These are phyloP conservation scores for Drosophila melanica DNA, from an alignment of 1,140 invertebrate genomes.

Conservation along the genomic window DNA sequence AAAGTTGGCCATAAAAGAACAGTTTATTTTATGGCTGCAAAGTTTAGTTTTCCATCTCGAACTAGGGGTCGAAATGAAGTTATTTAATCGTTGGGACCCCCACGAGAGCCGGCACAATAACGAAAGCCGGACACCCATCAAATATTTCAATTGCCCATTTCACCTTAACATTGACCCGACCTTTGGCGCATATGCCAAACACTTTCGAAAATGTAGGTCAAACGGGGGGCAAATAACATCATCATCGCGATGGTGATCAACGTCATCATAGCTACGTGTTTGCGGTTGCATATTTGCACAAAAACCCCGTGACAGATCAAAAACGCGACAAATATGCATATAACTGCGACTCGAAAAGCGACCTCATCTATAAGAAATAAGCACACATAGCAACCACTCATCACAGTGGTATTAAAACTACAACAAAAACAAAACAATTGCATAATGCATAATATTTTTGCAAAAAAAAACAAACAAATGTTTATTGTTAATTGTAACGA, in stretches of 20 bases:
- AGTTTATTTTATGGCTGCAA: constrained; percentile 2
- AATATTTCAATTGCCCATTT: constrained; percentile 17
- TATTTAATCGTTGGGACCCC: neutral
- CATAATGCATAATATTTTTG: constrained; percentile 26
- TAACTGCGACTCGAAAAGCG: constrained; percentile 28
- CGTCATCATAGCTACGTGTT: constrained; percentile 53
- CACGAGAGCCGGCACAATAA: neutral
- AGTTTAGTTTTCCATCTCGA: neutral
- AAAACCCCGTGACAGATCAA: constrained; percentile 48
- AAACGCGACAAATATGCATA: constrained; percentile 55
- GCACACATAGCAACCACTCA: constrained; percentile 42
- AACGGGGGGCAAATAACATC: constrained; percentile 9
- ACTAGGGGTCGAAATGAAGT: neutral
- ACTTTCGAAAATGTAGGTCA: constrained; percentile 56
- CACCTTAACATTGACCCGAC: constrained; percentile 76
- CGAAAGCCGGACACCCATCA: neutral
- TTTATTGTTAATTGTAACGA: neutral
- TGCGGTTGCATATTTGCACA: constrained; percentile 59
- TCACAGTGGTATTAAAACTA: constrained; percentile 27
- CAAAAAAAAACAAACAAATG: too few relatives aligned
- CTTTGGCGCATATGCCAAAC: constrained; percentile 31
- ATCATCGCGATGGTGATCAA: neutral
- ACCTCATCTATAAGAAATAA: constrained; percentile 52
- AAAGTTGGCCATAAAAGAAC: constrained; percentile 18
- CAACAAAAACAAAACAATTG: constrained; percentile 23